A percentile compares a stretch with the other conserved stretches of the same genome.
phyloP scores from a whole-genome alignment of 2,888 invertebrate genomes.

The Idaea straminata region DNA sequence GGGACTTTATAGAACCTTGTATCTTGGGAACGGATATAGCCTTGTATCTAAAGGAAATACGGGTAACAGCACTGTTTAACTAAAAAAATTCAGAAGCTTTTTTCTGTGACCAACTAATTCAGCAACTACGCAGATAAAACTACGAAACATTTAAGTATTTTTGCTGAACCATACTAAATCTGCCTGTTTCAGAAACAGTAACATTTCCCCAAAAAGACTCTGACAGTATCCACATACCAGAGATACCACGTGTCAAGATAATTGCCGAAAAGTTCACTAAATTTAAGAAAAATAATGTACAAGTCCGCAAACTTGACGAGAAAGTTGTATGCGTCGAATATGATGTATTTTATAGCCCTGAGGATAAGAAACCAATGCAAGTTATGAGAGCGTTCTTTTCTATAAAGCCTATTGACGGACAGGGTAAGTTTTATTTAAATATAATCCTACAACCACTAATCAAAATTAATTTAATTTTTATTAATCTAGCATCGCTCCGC shows the following conservation, averaged over 20 bases:
- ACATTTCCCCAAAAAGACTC: slow-evolving; percentile 14
- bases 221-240: slow-evolving; percentile 47
- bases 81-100: no score
- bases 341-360: slow-evolving; percentile 44
- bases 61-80: no score
- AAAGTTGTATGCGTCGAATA: slow-evolving; percentile 69
- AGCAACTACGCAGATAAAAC: no score
- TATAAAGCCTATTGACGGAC: slow-evolving; percentile 39
- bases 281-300: slow-evolving; percentile 54
- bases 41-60: no score
- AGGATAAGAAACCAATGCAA: slow-evolving; percentile 39
- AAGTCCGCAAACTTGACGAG: slow-evolving; percentile 60
- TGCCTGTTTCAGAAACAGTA: slow-evolving; percentile 15
- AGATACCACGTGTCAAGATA: slow-evolving; percentile 55
- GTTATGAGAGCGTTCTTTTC: slow-evolving; percentile 63
- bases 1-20: no score
- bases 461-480: no score
- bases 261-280: slow-evolving; percentile 62
- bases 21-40: no score
- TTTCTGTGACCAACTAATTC: no score
- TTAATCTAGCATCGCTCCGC: no score
- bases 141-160: no score
- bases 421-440: slow-evolving; percentile 16
- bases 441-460: no score
- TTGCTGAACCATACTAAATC: no score